Percentiles rank a stretch among this genome's conserved stretches.
These are phyloP conservation scores for Dendrocincla fuliginosa DNA, from an alignment of 2,797 vertebrate species.

Conservation along the genomic window DNA sequence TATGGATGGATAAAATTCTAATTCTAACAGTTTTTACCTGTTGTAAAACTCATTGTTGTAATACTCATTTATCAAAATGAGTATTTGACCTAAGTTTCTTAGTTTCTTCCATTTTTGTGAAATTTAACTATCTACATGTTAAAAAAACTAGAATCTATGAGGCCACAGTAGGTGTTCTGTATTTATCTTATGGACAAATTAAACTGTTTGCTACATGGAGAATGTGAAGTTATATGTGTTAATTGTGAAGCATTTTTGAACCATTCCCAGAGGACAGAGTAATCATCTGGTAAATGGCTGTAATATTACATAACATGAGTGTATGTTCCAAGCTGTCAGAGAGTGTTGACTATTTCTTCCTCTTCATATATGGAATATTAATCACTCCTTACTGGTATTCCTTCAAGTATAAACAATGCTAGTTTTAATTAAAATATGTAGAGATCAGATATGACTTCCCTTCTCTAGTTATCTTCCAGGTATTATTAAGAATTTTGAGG, in stretches of 20 bases:
- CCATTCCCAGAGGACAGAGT: neutral
- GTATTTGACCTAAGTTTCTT: neutral
- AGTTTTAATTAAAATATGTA: constrained; percentile 52
- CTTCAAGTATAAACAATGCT: neutral
- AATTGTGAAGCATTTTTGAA: neutral
- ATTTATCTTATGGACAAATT: neutral
- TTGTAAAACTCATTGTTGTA: neutral
- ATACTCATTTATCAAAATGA: neutral
- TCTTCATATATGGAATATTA: neutral
- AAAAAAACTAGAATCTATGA: neutral
- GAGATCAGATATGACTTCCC: constrained; percentile 16
- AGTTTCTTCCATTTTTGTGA: neutral
- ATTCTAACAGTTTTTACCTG: neutral
- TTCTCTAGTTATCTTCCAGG: neutral
- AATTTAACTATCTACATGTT: neutral
- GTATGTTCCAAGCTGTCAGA: neutral
- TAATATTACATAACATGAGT: neutral
- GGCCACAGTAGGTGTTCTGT: neutral
- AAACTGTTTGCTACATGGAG: neutral
- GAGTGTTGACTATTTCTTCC: neutral
- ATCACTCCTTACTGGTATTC: neutral
- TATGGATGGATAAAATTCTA: neutral
- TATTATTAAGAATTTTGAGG: constrained; percentile 28
- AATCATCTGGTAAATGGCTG: neutral
- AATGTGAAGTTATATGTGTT: neutral